Base-by-base conservation (phyloP, 1,140 invertebrate genomes). In the Drosophila ironensis region DNA sequence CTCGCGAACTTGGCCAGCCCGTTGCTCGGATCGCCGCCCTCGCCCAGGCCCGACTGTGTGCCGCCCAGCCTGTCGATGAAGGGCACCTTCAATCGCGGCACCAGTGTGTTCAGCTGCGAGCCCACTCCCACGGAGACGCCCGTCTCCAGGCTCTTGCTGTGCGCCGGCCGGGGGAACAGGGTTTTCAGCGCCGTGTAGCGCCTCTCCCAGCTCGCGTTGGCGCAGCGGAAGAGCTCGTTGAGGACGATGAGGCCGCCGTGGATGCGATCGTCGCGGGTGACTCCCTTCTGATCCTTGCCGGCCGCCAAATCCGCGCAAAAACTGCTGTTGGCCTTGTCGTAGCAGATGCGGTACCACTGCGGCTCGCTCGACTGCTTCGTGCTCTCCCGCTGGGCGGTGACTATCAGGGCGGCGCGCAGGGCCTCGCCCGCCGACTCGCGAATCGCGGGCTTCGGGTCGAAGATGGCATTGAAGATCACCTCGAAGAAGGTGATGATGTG, bases 401-500 rank as follows among this genome's bases (percentile, higher is more conserved):
- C 97, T 2, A 98, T 94, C 7, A 99, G 91, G 1, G 97, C 98
- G 22, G 97, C 97, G 72, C 97, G 91, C 2, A 99, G 89, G 1
- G 98, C 98, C 80, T 97, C 96, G 0, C 97, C 97, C 5, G 97
- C 98, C 4, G 95, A 95, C 90, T 99, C 97, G 42, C 98, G 92
- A 56, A 99, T 97, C 9, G 94, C 93, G n/a, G 96, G 93, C 91
- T 99, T 98, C 0, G 96, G 94, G 91, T 99, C 98, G 53, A 95
- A 93, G 22, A 99, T 93, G 2, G 97, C 97, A 78, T 95, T 95
- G 74, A 99, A 98, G 56, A 99, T 98, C 27, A 96, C 92, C 59
- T 99, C 98, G 90, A 99, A 99, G 90, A 99, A 99, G 40, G 95
- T 95, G 11, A 96, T 96, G 0, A 99, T 97, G 92, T 98, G 97